phyloP scores from a whole-genome alignment of 2,888 invertebrate species.

The Poecilus cupreus region DNA sequence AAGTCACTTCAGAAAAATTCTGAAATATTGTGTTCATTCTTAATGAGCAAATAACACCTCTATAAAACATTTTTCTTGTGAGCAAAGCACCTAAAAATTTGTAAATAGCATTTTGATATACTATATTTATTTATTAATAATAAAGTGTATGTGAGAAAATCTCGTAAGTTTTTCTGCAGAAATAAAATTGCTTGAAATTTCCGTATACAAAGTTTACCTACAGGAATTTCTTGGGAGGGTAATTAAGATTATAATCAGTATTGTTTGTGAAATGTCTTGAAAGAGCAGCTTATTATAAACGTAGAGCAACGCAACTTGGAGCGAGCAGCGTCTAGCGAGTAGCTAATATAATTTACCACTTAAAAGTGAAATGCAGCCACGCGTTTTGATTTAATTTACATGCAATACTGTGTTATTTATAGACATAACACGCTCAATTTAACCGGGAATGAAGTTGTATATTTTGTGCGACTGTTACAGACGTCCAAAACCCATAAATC shows the following conservation, averaged over 20 bases:
- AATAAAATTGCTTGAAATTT: background rate
- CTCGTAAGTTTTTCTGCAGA: background rate
- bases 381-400: constrained; percentile 44
- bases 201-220: no score
- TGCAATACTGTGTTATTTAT: constrained; percentile 35
- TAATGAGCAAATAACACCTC: no score
- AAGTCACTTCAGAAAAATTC: no score
- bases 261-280: background rate
- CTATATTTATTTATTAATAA: no score
- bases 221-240: no score
- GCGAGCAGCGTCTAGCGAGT: background rate
- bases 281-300: constrained; percentile 8
- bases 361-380: constrained; percentile 44
- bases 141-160: no score
- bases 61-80: no score
- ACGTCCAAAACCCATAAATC: constrained; percentile 28
- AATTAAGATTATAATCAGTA: constrained; percentile 33
- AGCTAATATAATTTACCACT: constrained; percentile 14
- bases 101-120: no score
- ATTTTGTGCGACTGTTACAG: constrained; percentile 26
- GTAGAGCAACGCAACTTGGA: background rate
- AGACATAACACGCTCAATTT: constrained; percentile 40
- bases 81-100: no score
- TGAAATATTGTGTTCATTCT: no score
- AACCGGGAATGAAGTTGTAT: constrained; percentile 10